Percentiles rank a stretch among this genome's conserved stretches.
Evolutionary conservation across 2,888 invertebrate species (phyloP).

Genomic region (Tromatobia lineatoria): DNA sequence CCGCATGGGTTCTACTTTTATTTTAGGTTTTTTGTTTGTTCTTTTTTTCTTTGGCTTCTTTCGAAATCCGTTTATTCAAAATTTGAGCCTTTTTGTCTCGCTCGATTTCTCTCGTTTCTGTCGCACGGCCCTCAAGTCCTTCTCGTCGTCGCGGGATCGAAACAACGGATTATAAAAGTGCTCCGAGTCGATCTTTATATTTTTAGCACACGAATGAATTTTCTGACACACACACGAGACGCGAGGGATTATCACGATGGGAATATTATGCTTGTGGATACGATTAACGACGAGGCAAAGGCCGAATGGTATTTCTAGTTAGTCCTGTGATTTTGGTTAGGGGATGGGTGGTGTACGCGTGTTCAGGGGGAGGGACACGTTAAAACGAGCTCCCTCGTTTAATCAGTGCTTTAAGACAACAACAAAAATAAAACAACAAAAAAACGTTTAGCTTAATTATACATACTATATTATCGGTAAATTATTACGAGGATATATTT

Average conservation of each 20-base stretch:
- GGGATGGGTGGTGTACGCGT: conserved; percentile 81
- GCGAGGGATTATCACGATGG: not conserved
- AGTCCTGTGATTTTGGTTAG: conserved; percentile 85
- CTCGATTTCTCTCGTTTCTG: conserved; percentile 28
- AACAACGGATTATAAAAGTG: not conserved
- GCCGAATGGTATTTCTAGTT: conserved; percentile 83
- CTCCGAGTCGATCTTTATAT: not conserved
- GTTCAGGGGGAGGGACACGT: conserved; percentile 84
- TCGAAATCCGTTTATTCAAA: not conserved
- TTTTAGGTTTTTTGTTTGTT: not conserved
- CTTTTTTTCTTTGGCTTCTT: not conserved
- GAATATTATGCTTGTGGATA: conserved; percentile 11
- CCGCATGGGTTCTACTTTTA: too few species aligned
- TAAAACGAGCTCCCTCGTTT: conserved; percentile 85
- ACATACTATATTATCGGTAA: conserved; percentile 79
- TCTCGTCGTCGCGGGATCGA: conserved; percentile 37
- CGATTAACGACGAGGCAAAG: conserved; percentile 73
- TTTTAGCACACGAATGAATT: not conserved
- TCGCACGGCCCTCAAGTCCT: conserved; percentile 21
- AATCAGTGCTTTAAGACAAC: conserved; percentile 85
- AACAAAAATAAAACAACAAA: conserved; percentile 28
- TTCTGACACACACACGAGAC: conserved; percentile 1
- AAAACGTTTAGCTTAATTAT: conserved; percentile 82
- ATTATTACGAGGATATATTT: conserved; percentile 72
- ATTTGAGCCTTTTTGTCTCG: conserved; percentile 1